Base-by-base conservation (phyloP, 1,140 invertebrate genomes). In the Nasonia longicornis region DNA sequence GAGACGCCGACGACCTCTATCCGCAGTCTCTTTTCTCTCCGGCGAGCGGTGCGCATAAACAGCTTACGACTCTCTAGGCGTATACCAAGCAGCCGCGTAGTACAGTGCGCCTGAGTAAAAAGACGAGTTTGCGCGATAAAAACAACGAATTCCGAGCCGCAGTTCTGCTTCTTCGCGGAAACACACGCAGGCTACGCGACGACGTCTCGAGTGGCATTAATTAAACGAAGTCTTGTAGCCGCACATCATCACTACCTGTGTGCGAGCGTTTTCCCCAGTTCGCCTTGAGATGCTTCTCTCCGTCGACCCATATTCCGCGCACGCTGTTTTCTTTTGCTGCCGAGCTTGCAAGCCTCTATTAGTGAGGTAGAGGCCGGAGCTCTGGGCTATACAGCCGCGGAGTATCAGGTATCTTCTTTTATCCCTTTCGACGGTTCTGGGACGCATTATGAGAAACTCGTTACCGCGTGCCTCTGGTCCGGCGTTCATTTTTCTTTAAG, bases 141-240 rank as follows among this genome's bases (percentile, higher is more conserved):
- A 71, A n/a, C 69, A 71, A 71, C 31, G 69, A n/a, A 20, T 31
- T 66, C 3, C 45, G 45, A 1, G 52, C 16, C n/a, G 52, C 52
- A 20, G 52, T 58, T 58, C 52, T n/a, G 52, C 26, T 29, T 67
- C 22, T 67, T 31, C 10, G 64, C 64, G 10, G 22, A 22, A 26
- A 67, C 10, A 12, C 64, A 11, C 16, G 31, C 31, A 35, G n/a
- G 3, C 35, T 35, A 35, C 66, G 66, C 66, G 20, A 58, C 26
- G 31, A 58, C 26, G 31, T 71, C 69, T 71, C 69, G 29, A 71
- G 69, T 14, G 69, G 69, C 69, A 31, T 71, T 71, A 71, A 71
- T 71, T 35, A 71, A 71, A 71, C 16, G 69, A 71, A 10, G 35
- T n/a, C 69, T 35, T 35, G 69, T 67, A 67, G 63, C 22, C 63